phyloP scores from a whole-genome alignment of 2,113 vertebrate species.

The Melanocharis versteri region DNA sequence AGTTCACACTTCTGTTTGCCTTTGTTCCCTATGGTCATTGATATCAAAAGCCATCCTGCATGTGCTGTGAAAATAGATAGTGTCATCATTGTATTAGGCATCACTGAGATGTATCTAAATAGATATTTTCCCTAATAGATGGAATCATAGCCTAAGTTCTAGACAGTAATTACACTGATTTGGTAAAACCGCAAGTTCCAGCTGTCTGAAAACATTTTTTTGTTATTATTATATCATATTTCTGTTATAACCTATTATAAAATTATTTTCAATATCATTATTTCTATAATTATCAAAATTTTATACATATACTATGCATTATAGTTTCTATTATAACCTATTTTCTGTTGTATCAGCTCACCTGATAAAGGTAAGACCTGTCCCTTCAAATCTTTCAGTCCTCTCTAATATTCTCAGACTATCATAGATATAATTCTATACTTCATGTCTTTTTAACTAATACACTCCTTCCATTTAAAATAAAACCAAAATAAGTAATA shows the following conservation, averaged over 20 bases:
- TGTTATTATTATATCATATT: not conserved
- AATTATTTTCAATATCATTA: not conserved
- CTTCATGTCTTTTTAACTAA: not conserved
- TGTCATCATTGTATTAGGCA: not conserved
- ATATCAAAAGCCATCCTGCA: slow-evolving; percentile 8
- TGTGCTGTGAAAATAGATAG: slow-evolving; percentile 28
- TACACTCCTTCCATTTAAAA: not conserved
- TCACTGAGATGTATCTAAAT: not conserved
- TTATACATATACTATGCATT: not conserved
- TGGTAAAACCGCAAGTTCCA: not conserved
- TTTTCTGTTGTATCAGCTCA: not conserved
- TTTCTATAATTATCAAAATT: not conserved
- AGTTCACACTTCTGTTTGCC: slow-evolving; percentile 12
- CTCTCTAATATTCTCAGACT: not conserved
- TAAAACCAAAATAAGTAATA: not conserved
- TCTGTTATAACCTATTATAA: not conserved
- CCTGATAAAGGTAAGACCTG: not conserved
- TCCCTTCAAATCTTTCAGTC: not conserved
- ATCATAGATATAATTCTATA: not conserved
- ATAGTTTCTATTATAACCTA: not conserved
- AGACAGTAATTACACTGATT: not conserved
- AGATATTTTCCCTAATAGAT: not conserved
- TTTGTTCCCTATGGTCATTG: slow-evolving; percentile 22
- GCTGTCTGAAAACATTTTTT: not conserved
- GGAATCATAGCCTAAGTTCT: not conserved